Evolutionary conservation across 2,888 invertebrate species (phyloP).

Genomic region (Automeris io): DNA sequence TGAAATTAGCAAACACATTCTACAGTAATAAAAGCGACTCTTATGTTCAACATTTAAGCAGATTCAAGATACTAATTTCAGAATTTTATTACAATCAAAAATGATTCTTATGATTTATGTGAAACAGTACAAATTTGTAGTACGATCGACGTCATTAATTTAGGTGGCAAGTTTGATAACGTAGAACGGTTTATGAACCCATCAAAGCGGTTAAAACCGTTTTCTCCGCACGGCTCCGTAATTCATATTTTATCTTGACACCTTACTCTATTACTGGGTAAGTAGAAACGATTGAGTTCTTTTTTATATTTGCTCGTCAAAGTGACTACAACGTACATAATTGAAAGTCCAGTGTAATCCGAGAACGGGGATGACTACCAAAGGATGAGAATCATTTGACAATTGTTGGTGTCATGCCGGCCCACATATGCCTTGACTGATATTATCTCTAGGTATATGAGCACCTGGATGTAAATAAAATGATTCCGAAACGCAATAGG

Average conservation of each 20-base stretch:
- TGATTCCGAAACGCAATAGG: too few relatives aligned
- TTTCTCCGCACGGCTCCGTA: conserved; percentile 1
- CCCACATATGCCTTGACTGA: too few relatives aligned
- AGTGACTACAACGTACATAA: too few relatives aligned
- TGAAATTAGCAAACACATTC: too few relatives aligned
- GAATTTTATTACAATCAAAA: background rate
- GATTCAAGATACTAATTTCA: background rate
- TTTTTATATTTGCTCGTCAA: background rate
- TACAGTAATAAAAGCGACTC: too few relatives aligned
- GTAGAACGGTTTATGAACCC: conserved; percentile 50
- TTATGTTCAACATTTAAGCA: background rate
- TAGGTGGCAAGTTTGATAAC: conserved; percentile 46
- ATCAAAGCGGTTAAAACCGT: conserved; percentile 47
- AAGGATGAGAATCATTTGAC: too few relatives aligned
- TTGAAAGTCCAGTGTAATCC: too few relatives aligned
- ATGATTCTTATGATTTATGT: background rate
- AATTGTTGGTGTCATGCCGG: too few relatives aligned
- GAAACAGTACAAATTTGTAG: background rate
- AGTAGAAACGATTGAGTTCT: background rate
- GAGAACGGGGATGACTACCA: too few relatives aligned
- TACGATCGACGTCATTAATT: conserved; percentile 30
- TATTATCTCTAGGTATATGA: too few relatives aligned
- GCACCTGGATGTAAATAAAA: too few relatives aligned
- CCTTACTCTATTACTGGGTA: background rate
- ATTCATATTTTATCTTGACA: conserved; percentile 4